These are phyloP conservation scores for Drosophila percnosoma DNA, from an alignment of 2,888 invertebrate genomes.

Conservation along the genomic window DNA sequence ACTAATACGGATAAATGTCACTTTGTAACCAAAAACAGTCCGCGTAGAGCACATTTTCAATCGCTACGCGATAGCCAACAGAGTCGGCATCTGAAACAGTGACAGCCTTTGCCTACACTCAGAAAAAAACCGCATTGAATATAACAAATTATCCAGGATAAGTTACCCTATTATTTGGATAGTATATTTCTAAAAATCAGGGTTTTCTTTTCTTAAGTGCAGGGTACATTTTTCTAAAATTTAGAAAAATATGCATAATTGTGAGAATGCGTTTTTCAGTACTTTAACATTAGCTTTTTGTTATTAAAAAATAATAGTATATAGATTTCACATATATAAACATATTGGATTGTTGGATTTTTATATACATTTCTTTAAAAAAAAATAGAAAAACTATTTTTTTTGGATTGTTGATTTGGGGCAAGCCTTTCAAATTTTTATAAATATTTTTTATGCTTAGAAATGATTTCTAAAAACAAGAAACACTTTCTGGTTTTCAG, in stretches of 20 bases:
- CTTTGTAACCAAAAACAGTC: constrained; percentile 49
- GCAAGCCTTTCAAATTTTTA: too few species aligned
- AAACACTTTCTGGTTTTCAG: too few species aligned
- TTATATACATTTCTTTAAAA: too few species aligned
- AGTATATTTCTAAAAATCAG: not conserved
- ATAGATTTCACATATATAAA: too few species aligned
- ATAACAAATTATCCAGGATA: not conserved
- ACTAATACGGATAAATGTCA: constrained; percentile 63
- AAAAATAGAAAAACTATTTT: not conserved
- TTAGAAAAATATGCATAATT: too few species aligned
- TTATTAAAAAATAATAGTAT: too few species aligned
- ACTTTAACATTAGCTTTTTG: too few species aligned
- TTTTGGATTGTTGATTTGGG: not conserved
- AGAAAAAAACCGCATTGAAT: not conserved
- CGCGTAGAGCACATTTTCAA: constrained; percentile 57
- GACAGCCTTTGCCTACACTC: constrained; percentile 11
- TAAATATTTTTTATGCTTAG: too few species aligned
- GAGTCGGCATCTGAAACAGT: constrained; percentile 22
- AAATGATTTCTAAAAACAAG: too few species aligned
- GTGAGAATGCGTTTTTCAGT: too few species aligned
- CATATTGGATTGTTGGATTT: too few species aligned
- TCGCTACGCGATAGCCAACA: constrained; percentile 61
- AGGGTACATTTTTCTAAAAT: too few species aligned
- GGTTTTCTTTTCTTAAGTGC: not conserved
- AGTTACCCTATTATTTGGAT: not conserved